Base-by-base conservation (phyloP, 2,113 vertebrate species). In the Xyliphius kryptos region DNA sequence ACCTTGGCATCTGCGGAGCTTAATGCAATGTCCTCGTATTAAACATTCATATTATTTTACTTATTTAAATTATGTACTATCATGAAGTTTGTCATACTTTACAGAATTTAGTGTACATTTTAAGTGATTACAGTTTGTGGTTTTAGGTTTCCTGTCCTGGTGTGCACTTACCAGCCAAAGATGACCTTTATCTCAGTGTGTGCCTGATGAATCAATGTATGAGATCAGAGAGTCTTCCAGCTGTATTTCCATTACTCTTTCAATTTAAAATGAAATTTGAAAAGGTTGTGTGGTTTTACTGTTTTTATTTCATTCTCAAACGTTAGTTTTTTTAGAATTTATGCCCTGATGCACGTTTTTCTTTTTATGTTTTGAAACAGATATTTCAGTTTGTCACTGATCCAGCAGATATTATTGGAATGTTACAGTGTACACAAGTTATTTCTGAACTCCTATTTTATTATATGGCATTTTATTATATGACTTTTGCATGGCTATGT, bases 221-320 rank as follows among this genome's bases (percentile, higher is more conserved):
- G 64, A 85, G 85, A 58, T 82, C 83, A 0, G 61, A 81, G 15
- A 79, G 77, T 67, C 75, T 88, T 61, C 77, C 79, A 7, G 77
- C 88, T 1, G 26, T 85, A 54, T 93, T 88, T 44, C 85, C 88
- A 13, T 72, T 91, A 43, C 62, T 80, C 19, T 82, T 91, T 74
- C 77, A 80, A 15, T 82, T 87, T 71, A 86, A 78, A 71, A 82
- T 90, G 70, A 83, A 62, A 15, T 90, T 94, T 84, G 83, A 89
- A 75, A 93, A 92, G 82, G 89, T 88, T 77, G 61, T n/a, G 21
- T 41, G 37, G 9, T 22, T 19, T 15, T 14, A 17, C 8, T 67
- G 12, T 51, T 52, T 15, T 37, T 13, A 19, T n/a, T 46, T 19
- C 22, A 20, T 15, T 54, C n/a, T 32, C 6, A 46, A 22, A 43